Percentiles rank a stretch among this genome's conserved stretches.
phyloP scores from a whole-genome alignment of 2,888 invertebrate genomes.

The Meghimatium bilineatum region DNA sequence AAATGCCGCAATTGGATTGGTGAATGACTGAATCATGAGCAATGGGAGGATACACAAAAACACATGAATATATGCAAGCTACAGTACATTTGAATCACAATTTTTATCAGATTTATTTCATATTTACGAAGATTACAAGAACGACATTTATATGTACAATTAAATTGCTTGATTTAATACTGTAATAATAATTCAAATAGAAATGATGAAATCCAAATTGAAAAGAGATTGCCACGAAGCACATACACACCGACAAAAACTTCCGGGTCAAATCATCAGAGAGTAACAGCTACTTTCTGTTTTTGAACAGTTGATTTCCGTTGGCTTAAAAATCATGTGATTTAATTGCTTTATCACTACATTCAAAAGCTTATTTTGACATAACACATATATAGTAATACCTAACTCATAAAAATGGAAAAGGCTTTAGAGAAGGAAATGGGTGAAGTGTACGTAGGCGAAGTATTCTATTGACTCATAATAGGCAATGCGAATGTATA shows the following conservation, averaged over 20 bases:
- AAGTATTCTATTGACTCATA: no score
- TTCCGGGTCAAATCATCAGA: constrained; percentile 31
- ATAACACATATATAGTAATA: no score
- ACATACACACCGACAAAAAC: constrained; percentile 25
- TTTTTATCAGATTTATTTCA: no score
- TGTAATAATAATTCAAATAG: not conserved
- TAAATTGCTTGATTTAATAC: no score
- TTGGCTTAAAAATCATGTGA: not conserved
- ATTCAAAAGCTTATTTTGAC: not conserved
- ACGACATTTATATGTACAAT: no score
- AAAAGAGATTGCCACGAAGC: constrained; percentile 37
- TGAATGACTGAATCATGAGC: no score
- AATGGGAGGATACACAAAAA: no score
- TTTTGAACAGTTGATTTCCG: not conserved
- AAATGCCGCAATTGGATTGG: no score
- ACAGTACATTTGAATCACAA: no score
- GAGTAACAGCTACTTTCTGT: not conserved
- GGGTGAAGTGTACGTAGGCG: constrained; percentile 31
- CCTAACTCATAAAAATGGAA: constrained; percentile 34
- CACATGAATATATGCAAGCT: no score
- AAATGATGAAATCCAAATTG: constrained; percentile 20
- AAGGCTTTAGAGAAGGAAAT: constrained; percentile 35
- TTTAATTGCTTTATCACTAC: not conserved
- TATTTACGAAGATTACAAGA: no score
- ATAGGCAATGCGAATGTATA: no score